A percentile compares a stretch with the other conserved stretches of the same genome.
Conservation (phyloP, 2,797 vertebrate genomes). For the Poliocrania exsul region DNA sequence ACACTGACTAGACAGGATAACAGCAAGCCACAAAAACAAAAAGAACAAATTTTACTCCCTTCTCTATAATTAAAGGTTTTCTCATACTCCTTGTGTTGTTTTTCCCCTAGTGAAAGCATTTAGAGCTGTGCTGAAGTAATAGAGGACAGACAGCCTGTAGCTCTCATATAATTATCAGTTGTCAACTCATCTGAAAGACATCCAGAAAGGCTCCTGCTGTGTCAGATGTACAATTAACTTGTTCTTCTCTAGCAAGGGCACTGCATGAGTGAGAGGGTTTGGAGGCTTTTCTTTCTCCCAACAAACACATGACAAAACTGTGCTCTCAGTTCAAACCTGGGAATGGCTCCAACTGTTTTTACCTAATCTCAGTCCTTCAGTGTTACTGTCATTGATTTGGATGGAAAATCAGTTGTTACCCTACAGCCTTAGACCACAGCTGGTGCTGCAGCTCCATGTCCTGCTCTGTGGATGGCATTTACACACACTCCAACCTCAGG, state of each 20-base stretch:
- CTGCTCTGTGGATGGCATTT: neutral
- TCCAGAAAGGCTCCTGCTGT: neutral
- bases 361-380: neutral
- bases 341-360: neutral
- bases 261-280: neutral
- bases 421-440: neutral
- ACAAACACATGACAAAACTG: neutral
- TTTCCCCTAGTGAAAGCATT: neutral
- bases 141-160: neutral
- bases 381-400: neutral
- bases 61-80: constrained; percentile 22
- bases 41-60: neutral
- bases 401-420: neutral
- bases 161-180: constrained; percentile 39
- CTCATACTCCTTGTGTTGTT: neutral
- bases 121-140: neutral
- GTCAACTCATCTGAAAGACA: constrained; percentile 2
- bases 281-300: neutral
- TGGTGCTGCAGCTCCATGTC: neutral
- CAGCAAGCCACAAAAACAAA: neutral
- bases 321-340: neutral
- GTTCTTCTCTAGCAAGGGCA: constrained; percentile 27
- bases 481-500: neutral
- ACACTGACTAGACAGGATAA: neutral
- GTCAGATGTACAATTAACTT: constrained; percentile 28